These are phyloP conservation scores for Clanis bilineata DNA, from an alignment of 2,888 invertebrate genomes.

Conservation along the genomic window DNA sequence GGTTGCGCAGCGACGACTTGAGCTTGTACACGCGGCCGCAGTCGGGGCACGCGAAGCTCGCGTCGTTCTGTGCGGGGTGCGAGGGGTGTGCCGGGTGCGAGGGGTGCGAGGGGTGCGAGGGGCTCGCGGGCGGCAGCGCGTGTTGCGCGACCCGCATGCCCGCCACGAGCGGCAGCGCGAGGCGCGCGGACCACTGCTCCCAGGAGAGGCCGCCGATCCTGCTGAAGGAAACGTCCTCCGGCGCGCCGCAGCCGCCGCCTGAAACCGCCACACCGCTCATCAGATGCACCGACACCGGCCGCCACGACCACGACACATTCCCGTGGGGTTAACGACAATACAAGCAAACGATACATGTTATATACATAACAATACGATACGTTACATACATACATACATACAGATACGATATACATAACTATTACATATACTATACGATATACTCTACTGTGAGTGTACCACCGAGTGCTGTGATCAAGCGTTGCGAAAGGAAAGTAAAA, in stretches of 20 bases:
- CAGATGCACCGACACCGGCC: slow-evolving; percentile 41
- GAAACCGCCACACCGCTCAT: slow-evolving; percentile 50
- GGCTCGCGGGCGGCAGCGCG: slow-evolving; percentile 41
- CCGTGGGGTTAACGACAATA: slow-evolving; percentile 69
- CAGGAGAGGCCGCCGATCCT: slow-evolving; percentile 86
- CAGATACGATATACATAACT: slow-evolving; percentile 41
- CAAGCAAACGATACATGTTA: slow-evolving; percentile 70
- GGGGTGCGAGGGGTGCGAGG: slow-evolving; percentile 41
- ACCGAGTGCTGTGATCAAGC: slow-evolving; percentile 81
- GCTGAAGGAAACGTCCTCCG: slow-evolving; percentile 87
- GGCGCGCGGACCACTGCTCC: slow-evolving; percentile 88
- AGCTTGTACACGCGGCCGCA: slow-evolving; percentile 93
- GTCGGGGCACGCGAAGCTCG: slow-evolving; percentile 88
- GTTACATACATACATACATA: slow-evolving; percentile 40
- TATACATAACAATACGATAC: slow-evolving; percentile 40
- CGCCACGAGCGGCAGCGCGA: slow-evolving; percentile 87
- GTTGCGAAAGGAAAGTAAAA: slow-evolving; percentile 72
- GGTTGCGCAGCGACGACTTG: slow-evolving; percentile 91
- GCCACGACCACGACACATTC: slow-evolving; percentile 48
- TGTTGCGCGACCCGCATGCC: slow-evolving; percentile 44
- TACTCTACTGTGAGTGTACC: slow-evolving; percentile 75
- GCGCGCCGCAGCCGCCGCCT: slow-evolving; percentile 51
- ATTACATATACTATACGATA: slow-evolving; percentile 49
- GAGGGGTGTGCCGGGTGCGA: slow-evolving; percentile 45
- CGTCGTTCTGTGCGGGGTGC: slow-evolving; percentile 71